These are phyloP conservation scores for Raja brachyura DNA, from an alignment of 2,113 vertebrate species.

Conservation along the genomic window DNA sequence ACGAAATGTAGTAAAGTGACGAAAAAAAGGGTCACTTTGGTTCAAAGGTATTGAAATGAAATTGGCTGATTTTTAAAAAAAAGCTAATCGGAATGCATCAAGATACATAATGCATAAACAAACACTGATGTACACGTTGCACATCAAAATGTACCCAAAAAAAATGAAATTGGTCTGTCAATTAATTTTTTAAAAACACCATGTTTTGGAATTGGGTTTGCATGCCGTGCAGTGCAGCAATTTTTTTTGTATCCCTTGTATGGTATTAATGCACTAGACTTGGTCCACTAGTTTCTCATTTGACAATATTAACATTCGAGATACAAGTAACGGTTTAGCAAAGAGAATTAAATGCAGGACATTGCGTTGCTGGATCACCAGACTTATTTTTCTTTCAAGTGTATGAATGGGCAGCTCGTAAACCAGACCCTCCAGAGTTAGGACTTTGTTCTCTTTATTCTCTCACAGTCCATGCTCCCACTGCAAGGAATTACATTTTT, in stretches of 20 bases:
- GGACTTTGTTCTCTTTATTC: neutral
- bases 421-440: neutral
- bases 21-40: neutral
- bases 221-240: neutral
- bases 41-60: conserved; percentile 21
- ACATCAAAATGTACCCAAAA: neutral
- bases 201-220: neutral
- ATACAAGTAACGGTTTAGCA: neutral
- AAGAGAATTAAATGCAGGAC: neutral
- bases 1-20: neutral
- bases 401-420: neutral
- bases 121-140: neutral
- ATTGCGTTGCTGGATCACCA: neutral
- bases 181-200: neutral
- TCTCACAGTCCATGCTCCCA: neutral
- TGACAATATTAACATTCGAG: neutral
- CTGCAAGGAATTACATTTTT: neutral
- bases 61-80: neutral
- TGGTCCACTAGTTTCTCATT: neutral
- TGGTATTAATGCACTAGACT: neutral
- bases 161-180: neutral
- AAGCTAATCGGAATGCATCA: neutral
- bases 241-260: neutral
- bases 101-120: neutral
- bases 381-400: neutral